These are phyloP conservation scores for Petroica traversi DNA, from an alignment of 2,113 vertebrate genomes.

Conservation along the genomic window DNA sequence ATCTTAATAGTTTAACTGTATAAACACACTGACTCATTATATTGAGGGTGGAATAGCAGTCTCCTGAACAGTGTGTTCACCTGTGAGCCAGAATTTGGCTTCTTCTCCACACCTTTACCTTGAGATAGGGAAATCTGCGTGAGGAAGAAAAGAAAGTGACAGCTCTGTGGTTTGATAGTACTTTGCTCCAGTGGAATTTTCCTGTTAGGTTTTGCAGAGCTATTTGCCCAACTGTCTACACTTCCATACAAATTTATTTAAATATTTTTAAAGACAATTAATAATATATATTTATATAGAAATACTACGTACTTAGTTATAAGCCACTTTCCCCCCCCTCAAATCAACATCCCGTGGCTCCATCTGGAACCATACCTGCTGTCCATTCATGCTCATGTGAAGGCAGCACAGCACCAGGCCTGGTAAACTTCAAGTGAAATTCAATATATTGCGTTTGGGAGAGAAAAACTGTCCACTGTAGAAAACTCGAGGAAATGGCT, in stretches of 20 bases:
- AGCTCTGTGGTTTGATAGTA: not conserved
- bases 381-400: accelerated
- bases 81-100: not conserved
- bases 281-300: not conserved
- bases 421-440: not conserved
- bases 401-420: not conserved
- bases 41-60: not conserved
- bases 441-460: not conserved
- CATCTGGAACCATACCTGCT: not conserved
- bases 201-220: not conserved
- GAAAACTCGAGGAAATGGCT: not conserved
- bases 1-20: not conserved
- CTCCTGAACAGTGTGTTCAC: not conserved
- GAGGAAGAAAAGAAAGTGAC: not conserved
- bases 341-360: not conserved
- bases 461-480: not conserved
- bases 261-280: not conserved
- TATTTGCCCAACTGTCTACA: not conserved
- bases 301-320: not conserved
- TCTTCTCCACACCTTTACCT: not conserved
- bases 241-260: not conserved
- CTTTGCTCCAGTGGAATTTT: not conserved
- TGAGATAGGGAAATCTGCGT: not conserved
- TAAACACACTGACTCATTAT: not conserved
- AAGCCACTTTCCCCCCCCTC: not conserved